Conservation (phyloP, 2,797 vertebrate genomes). For the Sebastes glaucus region DNA sequence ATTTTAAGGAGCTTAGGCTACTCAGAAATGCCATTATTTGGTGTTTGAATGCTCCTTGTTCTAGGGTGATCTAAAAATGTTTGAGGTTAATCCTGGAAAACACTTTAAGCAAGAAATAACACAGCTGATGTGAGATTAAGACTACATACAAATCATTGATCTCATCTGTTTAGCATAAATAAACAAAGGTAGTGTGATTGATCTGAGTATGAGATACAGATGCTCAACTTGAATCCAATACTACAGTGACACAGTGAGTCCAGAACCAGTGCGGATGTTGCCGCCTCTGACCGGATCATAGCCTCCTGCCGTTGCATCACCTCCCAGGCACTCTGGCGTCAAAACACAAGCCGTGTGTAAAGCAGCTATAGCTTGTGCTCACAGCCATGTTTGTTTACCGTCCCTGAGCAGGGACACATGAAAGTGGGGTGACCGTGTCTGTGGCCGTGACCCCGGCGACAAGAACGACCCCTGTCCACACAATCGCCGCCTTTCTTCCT, state of each 20-base stretch:
- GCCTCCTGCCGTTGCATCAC: conserved; percentile 16
- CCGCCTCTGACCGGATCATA: conserved; percentile 6
- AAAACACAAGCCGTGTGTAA: conserved; percentile 34
- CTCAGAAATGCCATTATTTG: background rate
- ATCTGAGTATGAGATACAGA: background rate
- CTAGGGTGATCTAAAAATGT: background rate
- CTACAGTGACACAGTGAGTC: background rate
- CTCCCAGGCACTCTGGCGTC: background rate
- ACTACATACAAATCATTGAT: background rate
- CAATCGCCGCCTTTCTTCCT: conserved; percentile 18
- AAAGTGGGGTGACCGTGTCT: conserved; percentile 49
- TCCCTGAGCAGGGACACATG: conserved; percentile 49
- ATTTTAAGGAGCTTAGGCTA: background rate
- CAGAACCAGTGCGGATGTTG: background rate
- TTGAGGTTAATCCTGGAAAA: background rate
- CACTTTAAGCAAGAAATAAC: background rate
- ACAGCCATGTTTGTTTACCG: conserved; percentile 57
- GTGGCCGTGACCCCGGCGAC: conserved; percentile 50
- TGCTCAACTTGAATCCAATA: background rate
- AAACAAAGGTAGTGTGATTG: background rate
- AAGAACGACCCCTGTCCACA: conserved; percentile 23
- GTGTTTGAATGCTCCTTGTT: background rate
- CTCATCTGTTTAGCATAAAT: background rate
- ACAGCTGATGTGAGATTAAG: background rate
- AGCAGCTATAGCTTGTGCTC: background rate